A percentile compares a stretch with the other conserved stretches of the same genome.
Conservation (phyloP, 2,797 vertebrate species). For the Craterocephalus amniculus region DNA sequence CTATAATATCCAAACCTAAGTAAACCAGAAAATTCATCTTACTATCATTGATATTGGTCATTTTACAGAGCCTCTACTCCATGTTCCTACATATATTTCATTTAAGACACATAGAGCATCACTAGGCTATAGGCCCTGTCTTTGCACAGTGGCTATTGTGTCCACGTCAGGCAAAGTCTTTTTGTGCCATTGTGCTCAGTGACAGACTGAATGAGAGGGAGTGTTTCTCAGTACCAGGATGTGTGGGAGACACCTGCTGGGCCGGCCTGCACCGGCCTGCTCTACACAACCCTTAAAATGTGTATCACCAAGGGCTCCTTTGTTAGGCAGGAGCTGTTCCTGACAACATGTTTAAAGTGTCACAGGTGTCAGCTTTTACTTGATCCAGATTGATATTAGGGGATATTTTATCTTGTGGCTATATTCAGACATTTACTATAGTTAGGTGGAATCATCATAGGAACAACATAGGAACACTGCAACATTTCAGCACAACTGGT, state of each 20-base stretch:
- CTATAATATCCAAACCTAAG: neutral
- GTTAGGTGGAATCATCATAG: constrained; percentile 21
- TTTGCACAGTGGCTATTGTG: constrained; percentile 86
- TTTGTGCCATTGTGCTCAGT: constrained; percentile 89
- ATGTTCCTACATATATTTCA: constrained; percentile 70
- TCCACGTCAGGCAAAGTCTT: constrained; percentile 72
- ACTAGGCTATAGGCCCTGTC: constrained; percentile 67
- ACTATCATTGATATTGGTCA: constrained; percentile 24
- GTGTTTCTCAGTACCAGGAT: constrained; percentile 91
- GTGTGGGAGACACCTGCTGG: constrained; percentile 94
- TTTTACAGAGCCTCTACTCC: constrained; percentile 35
- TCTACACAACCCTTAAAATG: constrained; percentile 86
- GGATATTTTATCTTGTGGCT: constrained; percentile 42
- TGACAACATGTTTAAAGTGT: constrained; percentile 91
- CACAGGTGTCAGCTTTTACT: constrained; percentile 93
- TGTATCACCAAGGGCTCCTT: constrained; percentile 86
- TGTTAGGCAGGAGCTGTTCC: constrained; percentile 89
- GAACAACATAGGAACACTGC: constrained; percentile 25
- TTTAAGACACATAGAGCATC: constrained; percentile 57
- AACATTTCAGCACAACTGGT: constrained; percentile 28
- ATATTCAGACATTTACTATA: constrained; percentile 7
- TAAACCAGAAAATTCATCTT: neutral
- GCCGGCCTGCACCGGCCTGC: constrained; percentile 88
- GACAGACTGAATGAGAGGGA: constrained; percentile 92
- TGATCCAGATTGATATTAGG: constrained; percentile 83